Evolutionary conservation across 92 coral and sea anemone species (phyloP).

Genomic region (Pocillopora grandis): DNA sequence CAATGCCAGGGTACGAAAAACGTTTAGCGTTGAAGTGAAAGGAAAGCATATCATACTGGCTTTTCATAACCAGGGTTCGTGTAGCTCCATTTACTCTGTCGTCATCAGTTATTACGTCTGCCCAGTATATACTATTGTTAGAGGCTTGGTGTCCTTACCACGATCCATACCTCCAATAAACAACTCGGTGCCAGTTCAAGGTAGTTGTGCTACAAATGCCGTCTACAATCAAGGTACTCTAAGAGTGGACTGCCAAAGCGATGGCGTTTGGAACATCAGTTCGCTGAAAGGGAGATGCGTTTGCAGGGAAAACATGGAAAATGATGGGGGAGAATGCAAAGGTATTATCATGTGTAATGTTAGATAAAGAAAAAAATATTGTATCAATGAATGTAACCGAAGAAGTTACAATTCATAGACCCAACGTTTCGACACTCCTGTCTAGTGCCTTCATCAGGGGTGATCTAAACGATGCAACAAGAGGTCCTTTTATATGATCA

Average conservation of each 20-base stretch:
- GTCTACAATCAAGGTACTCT: not conserved
- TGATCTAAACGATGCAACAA: too few relatives aligned
- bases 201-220: constrained; percentile 52
- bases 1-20: too few relatives aligned
- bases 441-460: too few relatives aligned
- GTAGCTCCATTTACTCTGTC: constrained; percentile 50
- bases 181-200: constrained; percentile 37
- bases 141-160: constrained; percentile 41
- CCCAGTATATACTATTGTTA: constrained; percentile 15
- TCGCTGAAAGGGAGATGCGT: constrained; percentile 51
- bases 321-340: not conserved
- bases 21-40: too few relatives aligned
- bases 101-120: constrained; percentile 60
- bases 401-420: too few relatives aligned
- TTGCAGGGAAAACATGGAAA: constrained; percentile 52
- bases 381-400: too few relatives aligned
- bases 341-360: too few relatives aligned
- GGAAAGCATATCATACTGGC: constrained; percentile 48
- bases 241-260: constrained; percentile 57
- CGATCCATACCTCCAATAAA: constrained; percentile 54
- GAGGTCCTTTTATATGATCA: too few relatives aligned
- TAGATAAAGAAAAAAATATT: too few relatives aligned
- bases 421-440: too few relatives aligned
- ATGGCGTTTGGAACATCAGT: constrained; percentile 71
- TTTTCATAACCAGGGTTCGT: constrained; percentile 62